Evolutionary conservation across 1,140 invertebrate species (phyloP).

Genomic region (Pogonomyrmex barbatus): DNA sequence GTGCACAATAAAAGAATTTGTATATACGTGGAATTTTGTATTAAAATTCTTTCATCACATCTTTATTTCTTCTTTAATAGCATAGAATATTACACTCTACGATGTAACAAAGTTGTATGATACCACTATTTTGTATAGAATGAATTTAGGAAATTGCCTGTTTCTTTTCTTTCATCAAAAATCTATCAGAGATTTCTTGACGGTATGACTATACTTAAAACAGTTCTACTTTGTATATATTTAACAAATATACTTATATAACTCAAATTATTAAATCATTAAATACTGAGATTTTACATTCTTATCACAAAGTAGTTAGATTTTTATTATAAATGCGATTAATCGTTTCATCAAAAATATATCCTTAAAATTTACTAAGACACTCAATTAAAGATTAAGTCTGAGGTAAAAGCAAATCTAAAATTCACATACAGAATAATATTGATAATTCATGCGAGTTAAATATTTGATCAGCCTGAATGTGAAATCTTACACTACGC

Average conservation of each 20-base stretch:
- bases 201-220: not conserved
- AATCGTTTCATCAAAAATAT: too few relatives aligned
- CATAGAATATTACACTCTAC: conserved; percentile 6
- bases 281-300: not conserved
- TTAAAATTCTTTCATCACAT: conserved; percentile 47
- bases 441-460: conserved; percentile 31
- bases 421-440: not conserved
- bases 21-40: conserved; percentile 50
- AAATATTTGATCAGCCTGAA: conserved; percentile 50
- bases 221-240: not conserved
- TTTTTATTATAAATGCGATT: not conserved
- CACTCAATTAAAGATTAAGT: not conserved
- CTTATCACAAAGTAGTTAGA: not conserved
- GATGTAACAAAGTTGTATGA: not conserved
- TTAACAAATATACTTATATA: not conserved
- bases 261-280: not conserved
- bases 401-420: not conserved
- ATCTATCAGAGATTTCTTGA: not conserved
- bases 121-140: too few relatives aligned
- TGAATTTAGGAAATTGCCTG: not conserved
- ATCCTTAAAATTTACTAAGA: not conserved
- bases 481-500: conserved; percentile 36
- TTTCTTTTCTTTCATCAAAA: not conserved
- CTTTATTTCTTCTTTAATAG: conserved; percentile 25
- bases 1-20: conserved; percentile 30